Conservation (phyloP, 1,140 invertebrate species). For the Drosophila mauritiana region DNA sequence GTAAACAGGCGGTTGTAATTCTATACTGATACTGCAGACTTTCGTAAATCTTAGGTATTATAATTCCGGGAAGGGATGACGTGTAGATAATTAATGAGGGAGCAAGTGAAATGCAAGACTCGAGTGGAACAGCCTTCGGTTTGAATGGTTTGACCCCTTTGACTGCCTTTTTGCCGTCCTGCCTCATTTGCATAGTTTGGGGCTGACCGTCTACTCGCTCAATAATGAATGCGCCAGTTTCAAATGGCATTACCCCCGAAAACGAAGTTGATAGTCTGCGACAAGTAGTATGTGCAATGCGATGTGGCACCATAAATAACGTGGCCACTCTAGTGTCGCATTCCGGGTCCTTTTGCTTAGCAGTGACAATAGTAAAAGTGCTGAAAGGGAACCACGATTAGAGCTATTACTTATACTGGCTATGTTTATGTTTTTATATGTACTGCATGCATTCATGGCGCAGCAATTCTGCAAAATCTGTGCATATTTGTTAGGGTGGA, state of each 20-base stretch:
- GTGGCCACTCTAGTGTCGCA: background rate
- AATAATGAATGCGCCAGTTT: slow-evolving; percentile 6
- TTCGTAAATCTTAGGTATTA: slow-evolving; percentile 34
- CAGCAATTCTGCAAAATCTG: slow-evolving; percentile 24
- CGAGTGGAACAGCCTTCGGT: background rate
- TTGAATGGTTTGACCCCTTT: slow-evolving; percentile 9
- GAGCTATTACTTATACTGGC: slow-evolving; percentile 3
- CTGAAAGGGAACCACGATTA: slow-evolving; percentile 9
- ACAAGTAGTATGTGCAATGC: background rate
- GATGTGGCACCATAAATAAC: background rate
- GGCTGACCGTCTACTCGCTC: slow-evolving; percentile 5
- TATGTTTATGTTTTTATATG: slow-evolving; percentile 10
- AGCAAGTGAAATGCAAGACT: background rate
- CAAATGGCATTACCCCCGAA: slow-evolving; percentile 24
- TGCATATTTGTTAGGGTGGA: slow-evolving; percentile 12
- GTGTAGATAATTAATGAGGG: background rate
- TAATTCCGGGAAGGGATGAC: slow-evolving; percentile 28
- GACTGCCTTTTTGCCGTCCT: slow-evolving; percentile 1
- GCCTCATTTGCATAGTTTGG: slow-evolving; percentile 4
- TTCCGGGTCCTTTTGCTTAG: slow-evolving; percentile 2
- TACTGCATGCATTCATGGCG: slow-evolving; percentile 7
- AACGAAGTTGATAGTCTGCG: background rate
- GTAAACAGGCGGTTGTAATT: slow-evolving; percentile 15
- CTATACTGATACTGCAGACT: slow-evolving; percentile 21
- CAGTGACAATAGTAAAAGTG: slow-evolving; percentile 5